A percentile compares a stretch with the other conserved stretches of the same genome.
Evolutionary conservation across 2,113 vertebrate species (phyloP).

Genomic region (Podarcis muralis): DNA sequence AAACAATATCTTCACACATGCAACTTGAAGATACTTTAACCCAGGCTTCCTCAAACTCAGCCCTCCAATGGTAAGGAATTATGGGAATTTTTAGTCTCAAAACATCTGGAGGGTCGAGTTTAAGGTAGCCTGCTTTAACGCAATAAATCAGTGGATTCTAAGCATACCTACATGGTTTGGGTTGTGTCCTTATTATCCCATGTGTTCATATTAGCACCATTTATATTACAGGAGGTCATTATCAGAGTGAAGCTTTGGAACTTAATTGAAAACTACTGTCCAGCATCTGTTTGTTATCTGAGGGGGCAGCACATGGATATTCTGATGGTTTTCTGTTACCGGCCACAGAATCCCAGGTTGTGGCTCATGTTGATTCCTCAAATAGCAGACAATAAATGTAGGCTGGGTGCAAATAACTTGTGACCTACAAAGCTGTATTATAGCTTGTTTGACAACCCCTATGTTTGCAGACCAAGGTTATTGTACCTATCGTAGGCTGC

Average conservation of each 20-base stretch:
- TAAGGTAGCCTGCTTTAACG: no score
- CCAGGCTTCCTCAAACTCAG: no score
- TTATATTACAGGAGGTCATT: neutral
- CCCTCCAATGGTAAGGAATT: no score
- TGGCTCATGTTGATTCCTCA: no score
- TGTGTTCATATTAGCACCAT: neutral
- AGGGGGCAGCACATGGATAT: neutral
- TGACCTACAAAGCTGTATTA: neutral
- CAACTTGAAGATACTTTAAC: neutral
- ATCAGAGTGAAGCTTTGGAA: neutral
- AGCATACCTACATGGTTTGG: neutral
- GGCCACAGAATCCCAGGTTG: neutral
- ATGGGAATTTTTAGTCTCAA: no score
- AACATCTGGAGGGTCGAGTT: no score
- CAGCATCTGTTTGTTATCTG: neutral
- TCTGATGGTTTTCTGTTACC: neutral
- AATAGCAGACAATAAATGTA: neutral
- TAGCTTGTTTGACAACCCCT: neutral
- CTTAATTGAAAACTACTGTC: neutral
- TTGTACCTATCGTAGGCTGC: no score
- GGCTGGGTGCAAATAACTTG: neutral
- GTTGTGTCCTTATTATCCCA: neutral
- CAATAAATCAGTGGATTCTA: neutral
- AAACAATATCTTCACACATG: neutral
- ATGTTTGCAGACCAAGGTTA: neutral